phyloP scores from a whole-genome alignment of 1,140 invertebrate genomes.

The Diachasmimorpha longicaudata region DNA sequence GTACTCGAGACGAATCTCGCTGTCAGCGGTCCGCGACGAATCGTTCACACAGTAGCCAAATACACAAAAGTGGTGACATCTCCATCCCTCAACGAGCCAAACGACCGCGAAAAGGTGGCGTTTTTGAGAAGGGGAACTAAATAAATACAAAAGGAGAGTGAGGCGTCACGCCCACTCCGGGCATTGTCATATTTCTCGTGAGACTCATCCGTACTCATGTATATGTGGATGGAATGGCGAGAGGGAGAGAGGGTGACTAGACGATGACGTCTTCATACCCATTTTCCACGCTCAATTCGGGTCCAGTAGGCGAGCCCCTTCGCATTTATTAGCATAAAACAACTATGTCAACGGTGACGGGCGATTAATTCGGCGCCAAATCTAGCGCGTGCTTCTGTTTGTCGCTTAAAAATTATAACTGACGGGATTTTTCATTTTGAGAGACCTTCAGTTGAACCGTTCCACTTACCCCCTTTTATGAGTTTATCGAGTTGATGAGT shows the following conservation, averaged over 20 bases:
- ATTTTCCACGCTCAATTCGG: conserved; percentile 58
- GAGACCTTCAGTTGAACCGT: too few relatives aligned
- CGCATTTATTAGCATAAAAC: conserved; percentile 35
- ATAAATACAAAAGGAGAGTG: conserved; percentile 16
- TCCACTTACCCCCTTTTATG: too few relatives aligned
- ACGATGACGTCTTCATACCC: conserved; percentile 44
- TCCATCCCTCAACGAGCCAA: conserved; percentile 43
- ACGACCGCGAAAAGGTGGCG: conserved; percentile 18
- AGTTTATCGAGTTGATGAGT: too few relatives aligned
- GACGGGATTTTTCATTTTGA: too few relatives aligned
- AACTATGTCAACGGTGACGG: conserved; percentile 28
- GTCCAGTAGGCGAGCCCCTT: conserved; percentile 10
- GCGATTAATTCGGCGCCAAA: conserved; percentile 33
- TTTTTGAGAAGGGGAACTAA: conserved; percentile 13
- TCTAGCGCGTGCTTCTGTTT: background rate
- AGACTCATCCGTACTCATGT: background rate
- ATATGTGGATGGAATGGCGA: background rate
- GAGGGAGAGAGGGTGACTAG: conserved; percentile 41
- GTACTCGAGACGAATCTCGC: conserved; percentile 40
- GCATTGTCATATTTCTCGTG: conserved; percentile 1
- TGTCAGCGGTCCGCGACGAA: conserved; percentile 55
- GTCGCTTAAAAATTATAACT: too few relatives aligned
- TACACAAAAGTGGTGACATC: conserved; percentile 44
- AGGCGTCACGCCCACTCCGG: conserved; percentile 46
- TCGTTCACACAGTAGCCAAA: conserved; percentile 40